phyloP scores from a whole-genome alignment of 2,797 vertebrate genomes.

The Sebastiscus tertius region DNA sequence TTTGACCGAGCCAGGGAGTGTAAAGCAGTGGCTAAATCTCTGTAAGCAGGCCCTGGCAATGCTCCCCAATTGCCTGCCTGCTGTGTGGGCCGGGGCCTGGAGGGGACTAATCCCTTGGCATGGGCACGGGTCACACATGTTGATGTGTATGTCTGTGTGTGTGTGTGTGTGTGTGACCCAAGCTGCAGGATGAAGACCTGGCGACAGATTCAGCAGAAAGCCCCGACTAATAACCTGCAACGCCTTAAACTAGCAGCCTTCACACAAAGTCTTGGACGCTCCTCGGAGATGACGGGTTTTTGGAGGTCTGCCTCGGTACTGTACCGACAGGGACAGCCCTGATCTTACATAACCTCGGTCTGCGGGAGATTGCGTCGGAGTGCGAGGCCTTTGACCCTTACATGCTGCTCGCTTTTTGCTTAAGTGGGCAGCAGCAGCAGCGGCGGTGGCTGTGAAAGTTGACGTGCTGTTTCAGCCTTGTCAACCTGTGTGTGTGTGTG shows the following conservation, averaged over 20 bases:
- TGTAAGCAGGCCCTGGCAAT: constrained; percentile 76
- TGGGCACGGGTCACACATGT: constrained; percentile 67
- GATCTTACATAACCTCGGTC: constrained; percentile 50
- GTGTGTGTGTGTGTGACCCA: constrained; percentile 32
- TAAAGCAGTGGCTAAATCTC: constrained; percentile 76
- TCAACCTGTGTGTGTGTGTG: constrained; percentile 22
- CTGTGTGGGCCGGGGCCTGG: constrained; percentile 63
- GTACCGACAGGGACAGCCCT: constrained; percentile 24
- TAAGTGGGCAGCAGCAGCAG: constrained; percentile 17
- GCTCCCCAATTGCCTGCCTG: constrained; percentile 67
- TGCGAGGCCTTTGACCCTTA: constrained; percentile 41
- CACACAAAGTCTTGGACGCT: constrained; percentile 33
- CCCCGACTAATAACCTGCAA: constrained; percentile 51
- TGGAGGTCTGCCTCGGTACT: constrained; percentile 38
- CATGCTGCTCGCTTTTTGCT: constrained; percentile 45
- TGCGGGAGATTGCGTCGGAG: constrained; percentile 45
- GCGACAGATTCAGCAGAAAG: constrained; percentile 44
- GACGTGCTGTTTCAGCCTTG: constrained; percentile 51
- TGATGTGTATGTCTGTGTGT: constrained; percentile 46
- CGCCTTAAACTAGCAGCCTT: constrained; percentile 33
- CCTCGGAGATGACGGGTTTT: constrained; percentile 26
- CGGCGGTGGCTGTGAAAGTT: constrained; percentile 9
- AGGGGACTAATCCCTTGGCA: constrained; percentile 73
- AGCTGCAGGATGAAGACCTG: constrained; percentile 63
- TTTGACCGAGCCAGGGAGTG: constrained; percentile 64